Percentiles rank a stretch among this genome's conserved stretches.
Evolutionary conservation across 2,797 vertebrate genomes (phyloP).

Genomic region (Acrocephalus scirpaceus): DNA sequence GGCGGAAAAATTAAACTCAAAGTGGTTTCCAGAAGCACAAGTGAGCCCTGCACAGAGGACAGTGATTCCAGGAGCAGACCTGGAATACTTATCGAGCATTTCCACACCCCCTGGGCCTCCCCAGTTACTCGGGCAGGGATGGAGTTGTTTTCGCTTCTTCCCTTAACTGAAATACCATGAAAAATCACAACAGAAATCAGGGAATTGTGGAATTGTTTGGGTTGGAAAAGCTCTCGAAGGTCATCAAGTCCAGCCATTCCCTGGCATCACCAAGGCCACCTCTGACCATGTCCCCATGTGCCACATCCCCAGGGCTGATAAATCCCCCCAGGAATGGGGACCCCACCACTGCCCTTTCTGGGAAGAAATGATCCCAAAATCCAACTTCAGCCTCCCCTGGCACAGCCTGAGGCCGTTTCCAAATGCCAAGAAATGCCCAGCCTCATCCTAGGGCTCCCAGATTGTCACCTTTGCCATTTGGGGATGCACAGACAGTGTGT

Average conservation of each 20-base stretch:
- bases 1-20: not conserved
- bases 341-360: not conserved
- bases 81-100: not conserved
- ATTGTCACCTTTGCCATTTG: fast-evolving
- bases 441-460: not conserved
- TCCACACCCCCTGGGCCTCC: not conserved
- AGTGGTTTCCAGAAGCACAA: not conserved
- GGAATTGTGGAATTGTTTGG: not conserved
- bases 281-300: not conserved
- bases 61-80: not conserved
- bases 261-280: not conserved
- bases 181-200: not conserved
- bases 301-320: not conserved
- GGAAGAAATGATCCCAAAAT: not conserved
- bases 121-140: not conserved
- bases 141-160: not conserved
- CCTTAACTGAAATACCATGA: fast-evolving
- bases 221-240: not conserved
- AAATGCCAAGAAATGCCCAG: not conserved
- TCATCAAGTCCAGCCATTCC: not conserved
- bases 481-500: fast-evolving
- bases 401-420: not conserved
- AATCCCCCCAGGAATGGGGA: not conserved
- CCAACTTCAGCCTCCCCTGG: not conserved
- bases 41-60: not conserved